phyloP scores from a whole-genome alignment of 2,888 invertebrate genomes.

The Dioctria linearis region DNA sequence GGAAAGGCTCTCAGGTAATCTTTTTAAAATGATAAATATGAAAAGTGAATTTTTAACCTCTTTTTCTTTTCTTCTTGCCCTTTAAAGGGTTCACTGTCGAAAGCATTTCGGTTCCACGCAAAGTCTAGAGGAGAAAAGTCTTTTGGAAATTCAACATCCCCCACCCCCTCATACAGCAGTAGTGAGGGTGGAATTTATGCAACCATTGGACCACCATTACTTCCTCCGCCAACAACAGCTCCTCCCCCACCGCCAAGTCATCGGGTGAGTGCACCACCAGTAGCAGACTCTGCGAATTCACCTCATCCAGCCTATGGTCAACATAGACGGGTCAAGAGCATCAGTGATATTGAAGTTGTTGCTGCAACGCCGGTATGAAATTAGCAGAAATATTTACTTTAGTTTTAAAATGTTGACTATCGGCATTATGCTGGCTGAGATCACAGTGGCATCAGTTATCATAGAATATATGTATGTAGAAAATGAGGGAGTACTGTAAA shows the following conservation, averaged over 20 bases:
- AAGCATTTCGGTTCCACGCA: slow-evolving; percentile 71
- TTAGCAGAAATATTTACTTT: slow-evolving; percentile 28
- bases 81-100: slow-evolving; percentile 69
- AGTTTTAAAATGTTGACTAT: slow-evolving; percentile 4
- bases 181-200: slow-evolving; percentile 71
- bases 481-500: too few relatives aligned
- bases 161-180: slow-evolving; percentile 71
- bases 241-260: slow-evolving; percentile 69
- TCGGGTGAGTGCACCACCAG: slow-evolving; percentile 69
- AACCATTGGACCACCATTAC: slow-evolving; percentile 67
- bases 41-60: slow-evolving; percentile 35
- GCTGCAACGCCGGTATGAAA: slow-evolving; percentile 61
- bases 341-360: slow-evolving; percentile 69
- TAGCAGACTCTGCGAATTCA: slow-evolving; percentile 59
- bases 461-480: too few relatives aligned
- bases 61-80: slow-evolving; percentile 26
- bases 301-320: slow-evolving; percentile 66
- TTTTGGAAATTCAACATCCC: slow-evolving; percentile 71
- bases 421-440: slow-evolving; percentile 5
- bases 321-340: slow-evolving; percentile 70
- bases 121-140: slow-evolving; percentile 69
- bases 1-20: slow-evolving; percentile 71
- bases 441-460: background rate
- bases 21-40: slow-evolving; percentile 22
- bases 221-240: slow-evolving; percentile 68